A percentile compares a stretch with the other conserved stretches of the same genome.
Conservation (phyloP, 2,888 invertebrate species). For the Microplitis deprimator region DNA sequence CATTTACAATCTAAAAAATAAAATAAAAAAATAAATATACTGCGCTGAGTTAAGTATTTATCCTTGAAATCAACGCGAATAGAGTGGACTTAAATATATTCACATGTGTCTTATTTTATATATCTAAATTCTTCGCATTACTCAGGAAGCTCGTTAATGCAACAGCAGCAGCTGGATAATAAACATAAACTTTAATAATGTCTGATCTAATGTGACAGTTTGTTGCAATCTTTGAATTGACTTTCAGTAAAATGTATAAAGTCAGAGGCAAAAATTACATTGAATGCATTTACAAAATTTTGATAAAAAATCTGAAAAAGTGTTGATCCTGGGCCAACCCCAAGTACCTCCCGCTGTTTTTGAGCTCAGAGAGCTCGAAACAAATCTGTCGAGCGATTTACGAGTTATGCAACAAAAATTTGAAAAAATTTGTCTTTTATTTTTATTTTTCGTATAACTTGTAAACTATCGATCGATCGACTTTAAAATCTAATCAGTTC, state of each 20-base stretch:
- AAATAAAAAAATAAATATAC: neutral
- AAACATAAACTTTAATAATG: constrained; percentile 21
- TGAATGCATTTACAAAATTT: no score
- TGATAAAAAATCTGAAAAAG: no score
- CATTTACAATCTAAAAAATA: constrained; percentile 5
- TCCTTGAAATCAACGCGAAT: constrained; percentile 37
- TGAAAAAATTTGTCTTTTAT: no score
- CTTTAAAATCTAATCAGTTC: no score
- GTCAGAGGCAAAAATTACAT: neutral
- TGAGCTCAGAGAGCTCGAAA: no score
- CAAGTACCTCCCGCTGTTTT: no score
- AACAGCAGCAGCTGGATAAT: constrained; percentile 8
- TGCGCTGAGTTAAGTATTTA: constrained; percentile 24
- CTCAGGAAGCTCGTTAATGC: constrained; percentile 29
- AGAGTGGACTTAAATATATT: constrained; percentile 10
- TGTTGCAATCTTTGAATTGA: constrained; percentile 9
- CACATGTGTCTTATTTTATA: constrained; percentile 33
- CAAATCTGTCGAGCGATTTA: no score
- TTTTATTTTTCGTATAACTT: no score
- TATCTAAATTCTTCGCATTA: constrained; percentile 39
- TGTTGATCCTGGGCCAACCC: no score
- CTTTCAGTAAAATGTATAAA: constrained; percentile 20
- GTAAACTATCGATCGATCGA: no score
- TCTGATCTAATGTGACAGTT: constrained; percentile 27
- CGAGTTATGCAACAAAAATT: no score